A percentile compares a stretch with the other conserved stretches of the same genome.
Conservation (phyloP, 2,888 invertebrate species). For the Drosophila prolongata region DNA sequence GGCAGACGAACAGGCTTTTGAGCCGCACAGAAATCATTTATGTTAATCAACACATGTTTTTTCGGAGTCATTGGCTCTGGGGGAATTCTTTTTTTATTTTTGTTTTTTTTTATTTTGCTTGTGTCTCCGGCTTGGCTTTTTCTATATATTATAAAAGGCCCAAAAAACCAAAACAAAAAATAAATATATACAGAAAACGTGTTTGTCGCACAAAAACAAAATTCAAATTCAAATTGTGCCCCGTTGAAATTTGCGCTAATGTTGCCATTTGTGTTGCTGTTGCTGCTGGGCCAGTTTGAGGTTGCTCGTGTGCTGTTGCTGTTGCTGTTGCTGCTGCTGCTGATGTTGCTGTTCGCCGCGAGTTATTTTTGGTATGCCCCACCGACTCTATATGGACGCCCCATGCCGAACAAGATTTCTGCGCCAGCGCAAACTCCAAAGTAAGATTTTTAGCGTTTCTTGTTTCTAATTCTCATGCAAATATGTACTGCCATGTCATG, state of each 20-base stretch:
- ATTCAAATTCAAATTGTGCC: conserved; percentile 71
- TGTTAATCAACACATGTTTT: conserved; percentile 79
- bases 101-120: conserved; percentile 26
- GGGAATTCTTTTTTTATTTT: conserved; percentile 44
- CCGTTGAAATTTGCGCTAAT: conserved; percentile 79
- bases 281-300: conserved; percentile 71
- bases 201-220: conserved; percentile 64
- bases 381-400: conserved; percentile 67
- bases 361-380: conserved; percentile 71
- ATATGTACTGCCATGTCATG: conserved; percentile 56
- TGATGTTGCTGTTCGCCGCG: conserved; percentile 54
- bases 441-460: conserved; percentile 57
- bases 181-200: conserved; percentile 73
- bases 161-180: conserved; percentile 60
- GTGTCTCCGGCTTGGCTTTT: conserved; percentile 3
- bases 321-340: conserved; percentile 34
- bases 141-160: conserved; percentile 55
- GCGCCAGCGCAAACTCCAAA: conserved; percentile 46
- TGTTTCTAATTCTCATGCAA: conserved; percentile 79
- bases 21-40: conserved; percentile 73
- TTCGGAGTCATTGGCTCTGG: conserved; percentile 70
- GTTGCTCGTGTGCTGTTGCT: conserved; percentile 45
- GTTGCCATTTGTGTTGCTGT: conserved; percentile 71
- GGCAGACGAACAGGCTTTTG: conserved; percentile 36
- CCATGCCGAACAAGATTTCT: conserved; percentile 64